phyloP scores from a whole-genome alignment of 2,113 vertebrate genomes.

The Trochalopteron elliotii region DNA sequence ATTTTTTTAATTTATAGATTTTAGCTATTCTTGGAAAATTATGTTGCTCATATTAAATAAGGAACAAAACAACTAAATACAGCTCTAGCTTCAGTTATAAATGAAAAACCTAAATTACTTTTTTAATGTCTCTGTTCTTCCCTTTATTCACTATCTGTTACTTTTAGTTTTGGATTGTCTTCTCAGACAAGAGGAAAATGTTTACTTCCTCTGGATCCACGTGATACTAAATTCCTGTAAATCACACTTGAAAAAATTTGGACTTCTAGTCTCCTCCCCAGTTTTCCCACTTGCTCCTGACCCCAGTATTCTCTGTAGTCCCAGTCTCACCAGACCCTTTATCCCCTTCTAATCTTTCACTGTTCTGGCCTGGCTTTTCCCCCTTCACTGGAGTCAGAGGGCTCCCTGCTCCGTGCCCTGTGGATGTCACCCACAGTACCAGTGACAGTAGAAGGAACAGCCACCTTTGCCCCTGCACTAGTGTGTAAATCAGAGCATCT shows the following conservation, averaged over 20 bases:
- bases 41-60: not conserved
- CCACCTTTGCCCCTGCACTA: not conserved
- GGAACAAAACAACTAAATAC: not conserved
- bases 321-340: not conserved
- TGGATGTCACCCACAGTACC: not conserved
- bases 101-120: not conserved
- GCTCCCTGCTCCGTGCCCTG: not conserved
- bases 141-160: not conserved
- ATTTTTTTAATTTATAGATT: not conserved
- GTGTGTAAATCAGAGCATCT: not conserved
- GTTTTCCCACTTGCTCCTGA: not conserved
- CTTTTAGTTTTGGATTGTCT: not conserved
- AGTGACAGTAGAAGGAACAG: not conserved
- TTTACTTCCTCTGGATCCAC: not conserved
- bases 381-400: not conserved
- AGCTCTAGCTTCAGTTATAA: not conserved
- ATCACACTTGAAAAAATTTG: not conserved
- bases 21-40: not conserved
- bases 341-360: not conserved
- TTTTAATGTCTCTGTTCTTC: not conserved
- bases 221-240: not conserved
- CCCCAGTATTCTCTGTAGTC: not conserved
- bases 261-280: not conserved
- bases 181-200: not conserved
- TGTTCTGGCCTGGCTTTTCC: not conserved